Conservation (phyloP, 2,113 vertebrate species). For the Elgaria multicarinata region DNA sequence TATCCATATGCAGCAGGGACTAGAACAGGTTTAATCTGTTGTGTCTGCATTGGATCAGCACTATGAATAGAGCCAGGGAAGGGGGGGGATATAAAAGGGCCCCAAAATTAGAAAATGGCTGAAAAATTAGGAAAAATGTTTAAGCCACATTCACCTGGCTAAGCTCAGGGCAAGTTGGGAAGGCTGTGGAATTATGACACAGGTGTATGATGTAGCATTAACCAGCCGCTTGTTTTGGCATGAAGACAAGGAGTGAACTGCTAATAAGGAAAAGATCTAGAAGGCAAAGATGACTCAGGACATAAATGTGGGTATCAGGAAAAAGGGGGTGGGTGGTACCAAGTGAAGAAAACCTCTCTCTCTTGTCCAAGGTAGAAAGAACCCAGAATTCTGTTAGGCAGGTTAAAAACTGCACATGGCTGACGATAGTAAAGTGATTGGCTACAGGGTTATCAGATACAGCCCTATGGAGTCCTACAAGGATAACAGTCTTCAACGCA, state of each 20-base stretch:
- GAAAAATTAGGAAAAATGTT: not conserved
- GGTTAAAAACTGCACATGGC: not conserved
- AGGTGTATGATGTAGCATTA: not conserved
- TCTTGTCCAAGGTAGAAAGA: not conserved
- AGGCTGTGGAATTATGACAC: not conserved
- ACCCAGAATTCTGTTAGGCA: not conserved
- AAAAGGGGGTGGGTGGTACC: conserved; percentile 20
- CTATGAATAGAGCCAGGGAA: not conserved
- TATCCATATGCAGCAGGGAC: not conserved
- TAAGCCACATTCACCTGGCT: not conserved
- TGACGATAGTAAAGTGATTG: conserved; percentile 30
- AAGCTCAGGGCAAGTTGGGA: not conserved
- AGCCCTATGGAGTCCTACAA: conserved; percentile 64
- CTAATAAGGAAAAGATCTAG: conserved; percentile 30
- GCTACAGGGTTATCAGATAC: conserved; percentile 49
- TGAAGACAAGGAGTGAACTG: conserved; percentile 15
- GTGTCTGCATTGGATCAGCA: not conserved
- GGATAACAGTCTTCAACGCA: conserved; percentile 80
- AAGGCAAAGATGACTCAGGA: conserved; percentile 59
- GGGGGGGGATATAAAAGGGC: no score
- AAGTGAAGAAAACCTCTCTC: not conserved
- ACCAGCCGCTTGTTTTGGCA: not conserved
- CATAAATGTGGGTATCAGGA: conserved; percentile 24
- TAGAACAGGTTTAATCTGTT: not conserved
- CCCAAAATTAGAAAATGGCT: no score